Evolutionary conservation across 2,888 invertebrate species (phyloP).

Genomic region (Rotaria socialis): DNA sequence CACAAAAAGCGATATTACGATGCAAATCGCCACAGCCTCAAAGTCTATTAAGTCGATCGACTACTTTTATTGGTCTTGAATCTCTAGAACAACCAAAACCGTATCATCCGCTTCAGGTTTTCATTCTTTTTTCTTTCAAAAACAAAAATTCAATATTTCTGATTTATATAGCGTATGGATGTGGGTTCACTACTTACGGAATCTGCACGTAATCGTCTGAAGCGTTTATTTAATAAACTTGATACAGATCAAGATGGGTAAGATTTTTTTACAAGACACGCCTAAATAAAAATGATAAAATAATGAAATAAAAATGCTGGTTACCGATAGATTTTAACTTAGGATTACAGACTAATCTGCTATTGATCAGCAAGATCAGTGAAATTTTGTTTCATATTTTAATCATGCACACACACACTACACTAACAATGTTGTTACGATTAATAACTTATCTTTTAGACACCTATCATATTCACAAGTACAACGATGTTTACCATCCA

Average conservation of each 20-base stretch:
- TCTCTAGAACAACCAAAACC: neutral
- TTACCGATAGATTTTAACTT: too few relatives aligned
- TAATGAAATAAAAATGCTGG: too few relatives aligned
- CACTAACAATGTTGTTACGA: too few relatives aligned
- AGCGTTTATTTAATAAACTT: neutral
- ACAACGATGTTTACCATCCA: neutral
- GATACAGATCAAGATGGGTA: constrained; percentile 31
- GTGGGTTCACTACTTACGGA: neutral
- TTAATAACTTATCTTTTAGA: neutral
- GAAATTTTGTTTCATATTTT: too few relatives aligned
- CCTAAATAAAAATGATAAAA: too few relatives aligned
- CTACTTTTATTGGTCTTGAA: neutral
- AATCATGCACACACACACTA: too few relatives aligned
- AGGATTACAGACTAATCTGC: too few relatives aligned
- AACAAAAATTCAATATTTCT: neutral
- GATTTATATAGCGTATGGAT: neutral
- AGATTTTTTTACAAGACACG: too few relatives aligned
- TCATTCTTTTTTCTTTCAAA: neutral
- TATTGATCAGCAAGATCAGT: too few relatives aligned
- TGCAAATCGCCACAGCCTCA: neutral
- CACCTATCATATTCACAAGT: constrained; percentile 10
- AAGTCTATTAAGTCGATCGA: neutral
- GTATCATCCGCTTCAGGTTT: neutral
- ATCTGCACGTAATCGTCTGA: neutral
- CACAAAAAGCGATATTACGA: neutral